Base-by-base conservation (phyloP, 92 coral and sea anemone genomes). In the Umimayanthus chanpuru region DNA sequence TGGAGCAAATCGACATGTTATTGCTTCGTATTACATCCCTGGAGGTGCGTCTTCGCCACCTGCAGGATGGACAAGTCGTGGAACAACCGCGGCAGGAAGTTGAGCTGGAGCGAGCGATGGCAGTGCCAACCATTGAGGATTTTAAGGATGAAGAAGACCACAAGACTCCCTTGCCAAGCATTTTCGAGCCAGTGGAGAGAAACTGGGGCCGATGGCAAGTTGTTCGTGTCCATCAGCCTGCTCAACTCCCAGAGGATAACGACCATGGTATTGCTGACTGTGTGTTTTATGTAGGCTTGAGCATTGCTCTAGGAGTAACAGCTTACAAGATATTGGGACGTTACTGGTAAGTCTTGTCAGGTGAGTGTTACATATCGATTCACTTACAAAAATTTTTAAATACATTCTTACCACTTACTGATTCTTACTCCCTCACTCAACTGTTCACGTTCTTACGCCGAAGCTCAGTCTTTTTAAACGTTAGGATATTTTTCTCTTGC, bases 191-290 rank as follows among this genome's bases (percentile, higher is more conserved):
- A 23, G 68, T 21, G 80, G 49, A 53, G 36, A 76, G 84, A 49
- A 25, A 30, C 56, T 80, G 55, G 81, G 90, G 79, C 40, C 68
- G 86, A 40, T 53, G 80, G n/a, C 71, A 88, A 14, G 47, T 79
- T 61, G n/a, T 9, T 61, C n/a, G 4, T 61, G 68, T 61, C 68
- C 68, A 9, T 20, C 23, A 25, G 21, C 68, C 68, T 21, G 7
- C 26, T 9, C 68, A 61, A 26, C 26, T 7, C 7, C 68, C 68
- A 5, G 68, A 0, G 68, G 68, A 61, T 15, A 56, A 56, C 7
- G 58, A 53, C 26, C 26, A 3, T 3, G 68, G 68, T 6, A 61
- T 61, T 21, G 68, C 68, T 61, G 25, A 23, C 8, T 61, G 21
- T 21, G 68, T 61, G 26, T 61, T 61, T 14, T 61, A 25, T 61